A percentile compares a stretch with the other conserved stretches of the same genome.
phyloP scores from a whole-genome alignment of 2,797 vertebrate species.

The Phaenicophaeus curvirostris region DNA sequence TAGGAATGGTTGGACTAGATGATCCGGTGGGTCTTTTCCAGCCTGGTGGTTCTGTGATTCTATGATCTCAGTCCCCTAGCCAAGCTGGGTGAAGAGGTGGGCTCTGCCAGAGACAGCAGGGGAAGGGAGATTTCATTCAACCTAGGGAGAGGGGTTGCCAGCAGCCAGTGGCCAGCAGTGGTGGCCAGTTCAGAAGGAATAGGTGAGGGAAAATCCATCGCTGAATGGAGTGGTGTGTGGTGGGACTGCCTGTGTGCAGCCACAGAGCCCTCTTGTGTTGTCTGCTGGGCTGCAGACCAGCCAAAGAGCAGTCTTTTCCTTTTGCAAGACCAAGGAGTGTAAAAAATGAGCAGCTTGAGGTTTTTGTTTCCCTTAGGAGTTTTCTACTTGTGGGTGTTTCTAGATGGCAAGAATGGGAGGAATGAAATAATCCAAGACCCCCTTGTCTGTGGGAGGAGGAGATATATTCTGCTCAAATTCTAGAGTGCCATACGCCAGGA shows the following conservation, averaged over 20 bases:
- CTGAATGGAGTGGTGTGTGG: not conserved
- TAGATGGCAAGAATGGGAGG: not conserved
- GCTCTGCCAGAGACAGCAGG: no score
- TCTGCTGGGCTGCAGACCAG: not conserved
- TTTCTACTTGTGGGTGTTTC: not conserved
- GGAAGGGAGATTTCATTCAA: not conserved
- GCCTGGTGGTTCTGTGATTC: no score
- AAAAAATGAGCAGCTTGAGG: not conserved
- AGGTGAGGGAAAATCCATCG: not conserved
- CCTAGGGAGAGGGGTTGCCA: not conserved
- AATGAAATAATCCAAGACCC: not conserved
- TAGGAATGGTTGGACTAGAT: no score
- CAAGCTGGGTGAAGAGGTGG: no score
- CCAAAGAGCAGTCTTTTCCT: not conserved
- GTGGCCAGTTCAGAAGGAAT: not conserved
- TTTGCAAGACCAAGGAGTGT: not conserved
- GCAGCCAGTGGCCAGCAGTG: not conserved
- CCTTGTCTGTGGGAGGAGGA: not conserved
- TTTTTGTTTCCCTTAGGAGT: not conserved
- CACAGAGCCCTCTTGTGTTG: constrained; percentile 68
- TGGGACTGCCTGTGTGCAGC: constrained; percentile 22
- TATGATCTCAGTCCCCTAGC: no score
- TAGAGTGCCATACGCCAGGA: not conserved
- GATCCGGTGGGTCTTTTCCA: no score
- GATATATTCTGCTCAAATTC: not conserved